Percentiles rank a stretch among this genome's conserved stretches.
phyloP scores from a whole-genome alignment of 2,113 vertebrate genomes.

The Pheucticus melanocephalus region DNA sequence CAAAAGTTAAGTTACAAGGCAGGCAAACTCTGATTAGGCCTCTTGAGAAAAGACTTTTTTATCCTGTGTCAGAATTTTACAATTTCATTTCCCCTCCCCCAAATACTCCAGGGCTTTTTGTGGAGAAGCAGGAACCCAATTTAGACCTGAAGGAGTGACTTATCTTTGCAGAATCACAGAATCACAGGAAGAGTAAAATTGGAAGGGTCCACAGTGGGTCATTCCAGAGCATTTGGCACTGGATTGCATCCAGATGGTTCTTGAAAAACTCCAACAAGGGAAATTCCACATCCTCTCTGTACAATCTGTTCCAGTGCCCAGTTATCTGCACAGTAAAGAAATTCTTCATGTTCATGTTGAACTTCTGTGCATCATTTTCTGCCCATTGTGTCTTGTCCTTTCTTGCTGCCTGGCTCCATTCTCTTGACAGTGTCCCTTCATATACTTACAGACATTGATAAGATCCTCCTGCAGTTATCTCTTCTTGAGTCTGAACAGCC shows the following conservation, averaged over 20 bases:
- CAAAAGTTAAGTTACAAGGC: not conserved
- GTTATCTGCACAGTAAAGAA: not conserved
- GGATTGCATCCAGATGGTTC: not conserved
- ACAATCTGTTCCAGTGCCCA: not conserved
- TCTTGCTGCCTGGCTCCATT: not conserved
- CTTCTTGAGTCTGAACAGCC: rapidly evolving
- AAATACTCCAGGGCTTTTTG: not conserved
- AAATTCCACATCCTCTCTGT: not conserved
- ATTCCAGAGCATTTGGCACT: not conserved
- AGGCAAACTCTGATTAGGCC: not conserved
- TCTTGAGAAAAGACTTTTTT: not conserved
- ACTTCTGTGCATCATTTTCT: not conserved
- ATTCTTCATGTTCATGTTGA: not conserved
- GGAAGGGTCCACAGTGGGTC: not conserved
- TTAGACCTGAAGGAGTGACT: not conserved
- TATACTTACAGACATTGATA: rapidly evolving
- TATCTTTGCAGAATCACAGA: not conserved
- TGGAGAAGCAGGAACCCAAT: not conserved
- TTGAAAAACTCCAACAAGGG: not conserved
- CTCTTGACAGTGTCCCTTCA: not conserved
- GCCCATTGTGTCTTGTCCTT: not conserved
- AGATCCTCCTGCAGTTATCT: not conserved
- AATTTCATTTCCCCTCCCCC: not conserved
- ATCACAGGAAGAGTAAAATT: not conserved
- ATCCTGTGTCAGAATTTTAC: not conserved